A percentile compares a stretch with the other conserved stretches of the same genome.
Evolutionary conservation across 2,888 invertebrate genomes (phyloP).

Genomic region (Scaptomyza caliginosa): DNA sequence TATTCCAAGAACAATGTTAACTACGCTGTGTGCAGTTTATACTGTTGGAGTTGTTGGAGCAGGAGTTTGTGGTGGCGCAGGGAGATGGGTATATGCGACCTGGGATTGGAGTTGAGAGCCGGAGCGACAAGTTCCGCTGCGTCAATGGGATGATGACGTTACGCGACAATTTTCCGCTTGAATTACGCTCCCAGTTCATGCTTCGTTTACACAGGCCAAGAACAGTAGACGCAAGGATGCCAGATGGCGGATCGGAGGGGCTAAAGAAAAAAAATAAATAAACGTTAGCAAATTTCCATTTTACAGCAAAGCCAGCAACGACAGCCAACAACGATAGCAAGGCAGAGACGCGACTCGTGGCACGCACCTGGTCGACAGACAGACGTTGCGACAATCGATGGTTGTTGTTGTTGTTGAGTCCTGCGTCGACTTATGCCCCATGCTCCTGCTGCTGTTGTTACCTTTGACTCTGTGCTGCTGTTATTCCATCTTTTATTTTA

Average conservation of each 20-base stretch:
- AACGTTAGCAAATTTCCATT: conserved; percentile 78
- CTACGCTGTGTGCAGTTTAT: conserved; percentile 63
- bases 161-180: conserved; percentile 82
- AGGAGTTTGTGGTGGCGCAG: not conserved
- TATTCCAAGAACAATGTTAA: conserved; percentile 57
- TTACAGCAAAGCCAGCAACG: conserved; percentile 59
- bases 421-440: conserved; percentile 53
- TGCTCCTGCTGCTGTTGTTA: conserved; percentile 5
- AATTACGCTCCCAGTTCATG: conserved; percentile 81
- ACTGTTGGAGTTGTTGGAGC: conserved; percentile 28
- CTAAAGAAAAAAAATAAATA: conserved; percentile 62
- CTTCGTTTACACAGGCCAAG: conserved; percentile 76
- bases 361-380: conserved; percentile 65
- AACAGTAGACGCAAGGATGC: conserved; percentile 17
- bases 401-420: conserved; percentile 39
- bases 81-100: conserved; percentile 1
- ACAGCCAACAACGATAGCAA: conserved; percentile 37
- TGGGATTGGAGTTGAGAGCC: conserved; percentile 24
- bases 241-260: not conserved
- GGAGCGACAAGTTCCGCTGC: conserved; percentile 52
- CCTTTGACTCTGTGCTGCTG: conserved; percentile 25
- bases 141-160: conserved; percentile 73
- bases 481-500: conserved; percentile 12
- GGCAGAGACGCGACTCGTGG: conserved; percentile 33
- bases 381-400: conserved; percentile 64